Evolutionary conservation across 2,113 vertebrate species (phyloP), one percentile per base, ranked within the genome.

Genomic region (Rhabdornis inornatus): DNA sequence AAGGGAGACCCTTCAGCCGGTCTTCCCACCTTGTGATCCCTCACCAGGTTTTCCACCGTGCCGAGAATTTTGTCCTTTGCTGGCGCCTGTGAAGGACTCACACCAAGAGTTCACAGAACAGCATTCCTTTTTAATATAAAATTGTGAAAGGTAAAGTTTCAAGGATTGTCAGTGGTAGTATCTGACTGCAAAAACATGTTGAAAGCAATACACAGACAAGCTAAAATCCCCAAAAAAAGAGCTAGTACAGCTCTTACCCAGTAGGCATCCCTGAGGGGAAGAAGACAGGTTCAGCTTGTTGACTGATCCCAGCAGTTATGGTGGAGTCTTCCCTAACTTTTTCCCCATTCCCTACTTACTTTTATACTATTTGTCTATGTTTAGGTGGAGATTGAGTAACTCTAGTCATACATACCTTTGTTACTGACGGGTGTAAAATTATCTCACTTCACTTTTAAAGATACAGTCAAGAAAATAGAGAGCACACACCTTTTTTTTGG

Each of bases 241-340:
- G 40, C 40, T 42, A 42, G 24, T 35, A 35, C 31, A 42, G 31
- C 42, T 70, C 31, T 70, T 83, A 83, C 13, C 31, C 20, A 50
- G 35, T 1, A 59, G 12, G 10, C 0, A 0, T 15, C 35, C 24
- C 15, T 13, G 11, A 1, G 3, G 9, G 6, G 10, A 10, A 50
- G 15, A 82, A 60, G 15, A 35, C 12, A 60, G 31, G 10, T 70
- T 60, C 47, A 83, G 10, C 55, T 21, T 0, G 0, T 15, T 2
- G 0, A 16, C 37, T 35, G 31, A 61, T 83, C 13, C 33, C 21
- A 31, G 31, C 10, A 61, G 24, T 35, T 20, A 37, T 2, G 4
- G 37, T 21, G n/a, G 23, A 42, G 31, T 42, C 23, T 50, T 70
- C 15, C 20, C 24, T 19, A 35, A 35, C 4, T 3, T 52, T 50